Evolutionary conservation across 30 jellyfish, hydroid and myxozoan species (phyloP).

Genomic region (Rhopilema esculentum): DNA sequence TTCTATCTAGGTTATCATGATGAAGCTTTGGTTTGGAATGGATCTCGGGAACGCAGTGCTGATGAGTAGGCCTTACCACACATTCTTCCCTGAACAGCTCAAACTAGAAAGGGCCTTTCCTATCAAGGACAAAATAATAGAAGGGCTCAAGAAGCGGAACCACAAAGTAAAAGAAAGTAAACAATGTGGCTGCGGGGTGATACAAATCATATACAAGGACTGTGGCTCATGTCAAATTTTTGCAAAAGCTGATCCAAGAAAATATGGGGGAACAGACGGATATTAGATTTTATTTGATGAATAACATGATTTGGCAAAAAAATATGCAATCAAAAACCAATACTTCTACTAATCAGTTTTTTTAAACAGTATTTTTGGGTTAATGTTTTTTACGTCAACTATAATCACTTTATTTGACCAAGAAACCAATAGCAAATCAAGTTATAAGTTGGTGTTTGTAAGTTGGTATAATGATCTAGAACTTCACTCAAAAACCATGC

Average conservation of each 20-base stretch:
- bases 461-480: too few species aligned
- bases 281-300: slow-evolving; percentile 33
- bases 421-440: too few species aligned
- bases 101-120: slow-evolving; percentile 54
- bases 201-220: slow-evolving; percentile 79
- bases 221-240: slow-evolving; percentile 33
- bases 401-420: too few species aligned
- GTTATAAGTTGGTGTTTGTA: too few species aligned
- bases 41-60: slow-evolving; percentile 78
- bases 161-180: slow-evolving; percentile 50
- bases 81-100: slow-evolving; percentile 62
- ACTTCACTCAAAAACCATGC: too few species aligned
- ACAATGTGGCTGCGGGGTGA: slow-evolving; percentile 47
- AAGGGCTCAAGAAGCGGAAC: slow-evolving; percentile 72
- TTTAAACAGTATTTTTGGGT: too few species aligned
- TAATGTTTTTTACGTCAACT: too few species aligned
- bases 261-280: slow-evolving; percentile 84
- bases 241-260: slow-evolving; percentile 92
- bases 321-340: too few species aligned
- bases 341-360: too few species aligned
- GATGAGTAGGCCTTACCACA: slow-evolving; percentile 80
- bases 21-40: slow-evolving; percentile 75
- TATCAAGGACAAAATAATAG: slow-evolving; percentile 33
- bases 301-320: neutral
- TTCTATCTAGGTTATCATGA: slow-evolving; percentile 44